Conservation (phyloP, 2,888 invertebrate species). For the Agrotis segetum region DNA sequence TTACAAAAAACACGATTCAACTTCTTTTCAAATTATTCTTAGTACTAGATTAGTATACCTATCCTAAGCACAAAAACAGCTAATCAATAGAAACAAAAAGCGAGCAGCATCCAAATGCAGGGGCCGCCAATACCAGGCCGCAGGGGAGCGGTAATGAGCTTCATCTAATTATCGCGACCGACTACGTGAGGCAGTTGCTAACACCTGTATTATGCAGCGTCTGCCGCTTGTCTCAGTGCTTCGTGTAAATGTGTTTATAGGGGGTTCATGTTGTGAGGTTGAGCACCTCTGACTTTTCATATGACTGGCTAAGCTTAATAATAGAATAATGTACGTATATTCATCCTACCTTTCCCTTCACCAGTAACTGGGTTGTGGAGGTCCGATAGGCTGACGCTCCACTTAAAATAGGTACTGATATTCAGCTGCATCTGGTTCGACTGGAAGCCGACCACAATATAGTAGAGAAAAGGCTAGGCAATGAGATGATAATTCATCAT, state of each 20-base stretch:
- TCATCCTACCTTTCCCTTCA: too few relatives aligned
- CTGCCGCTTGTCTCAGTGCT: conserved; percentile 44
- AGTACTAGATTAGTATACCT: not conserved
- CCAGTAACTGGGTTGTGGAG: too few relatives aligned
- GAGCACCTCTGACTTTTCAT: not conserved
- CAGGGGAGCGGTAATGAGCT: conserved; percentile 73
- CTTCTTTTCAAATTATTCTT: not conserved
- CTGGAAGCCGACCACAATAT: too few relatives aligned
- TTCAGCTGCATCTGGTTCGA: too few relatives aligned
- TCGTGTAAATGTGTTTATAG: conserved; percentile 43
- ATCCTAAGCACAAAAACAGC: conserved; percentile 29
- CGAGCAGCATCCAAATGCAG: conserved; percentile 48
- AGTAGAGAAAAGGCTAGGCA: too few relatives aligned
- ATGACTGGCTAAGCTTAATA: not conserved
- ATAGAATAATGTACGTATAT: not conserved
- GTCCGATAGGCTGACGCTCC: too few relatives aligned
- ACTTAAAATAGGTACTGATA: too few relatives aligned
- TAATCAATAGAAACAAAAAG: conserved; percentile 63
- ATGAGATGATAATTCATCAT: too few relatives aligned
- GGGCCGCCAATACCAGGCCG: conserved; percentile 64
- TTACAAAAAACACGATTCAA: too few relatives aligned
- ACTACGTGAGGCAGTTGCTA: conserved; percentile 75
- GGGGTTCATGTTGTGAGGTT: conserved; percentile 47
- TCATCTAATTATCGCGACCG: conserved; percentile 76
- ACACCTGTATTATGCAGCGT: conserved; percentile 74